Evolutionary conservation across 2,888 invertebrate genomes (phyloP), one percentile per base, ranked within the genome.

Genomic region (Pocota personata): DNA sequence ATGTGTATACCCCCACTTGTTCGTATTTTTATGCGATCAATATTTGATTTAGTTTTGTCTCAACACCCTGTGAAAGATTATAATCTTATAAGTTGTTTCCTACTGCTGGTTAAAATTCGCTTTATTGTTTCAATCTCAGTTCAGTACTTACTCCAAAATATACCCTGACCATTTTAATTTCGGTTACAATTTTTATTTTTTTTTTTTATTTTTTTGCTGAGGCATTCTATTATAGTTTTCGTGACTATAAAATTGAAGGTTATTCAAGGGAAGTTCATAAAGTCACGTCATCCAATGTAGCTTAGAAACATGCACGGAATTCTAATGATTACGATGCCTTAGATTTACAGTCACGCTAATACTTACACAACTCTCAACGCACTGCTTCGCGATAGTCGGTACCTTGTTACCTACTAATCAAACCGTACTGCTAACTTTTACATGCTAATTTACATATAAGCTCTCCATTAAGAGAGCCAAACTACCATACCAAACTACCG

Each of bases 181-280:
- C n/a, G n/a, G n/a, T n/a, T n/a, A n/a, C n/a, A n/a, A n/a, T n/a
- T n/a, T n/a, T n/a, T 48, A 48, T 1, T 57, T 55, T 5, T 16
- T 55, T n/a, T 2, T 14, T 32, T 16, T 10, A 10, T 16, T 21
- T 19, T 6, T 37, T 58, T 24, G 16, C 40, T 6, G 16, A 6
- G 0, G 43, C 10, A 27, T 6, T 43, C 7, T 6, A 32, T 50
- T 12, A 19, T 16, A 52, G 30, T 14, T 40, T 55, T 55, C 67
- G 67, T 67, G 67, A 69, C 69, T 6, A 30, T 16, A 30, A 69
- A 69, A 40, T 52, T 64, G 40, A 69, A 69, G 67, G 67, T 55
- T 69, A 52, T 43, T 69, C 27, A 43, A 24, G n/a, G 3, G 60
- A 77, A 52, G 52, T 43, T 69, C 48, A 52, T 35, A 8, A 55